phyloP scores from a whole-genome alignment of 37 sponge, comb jelly and placozoan species.

The Cladorhizidae sp. region DNA sequence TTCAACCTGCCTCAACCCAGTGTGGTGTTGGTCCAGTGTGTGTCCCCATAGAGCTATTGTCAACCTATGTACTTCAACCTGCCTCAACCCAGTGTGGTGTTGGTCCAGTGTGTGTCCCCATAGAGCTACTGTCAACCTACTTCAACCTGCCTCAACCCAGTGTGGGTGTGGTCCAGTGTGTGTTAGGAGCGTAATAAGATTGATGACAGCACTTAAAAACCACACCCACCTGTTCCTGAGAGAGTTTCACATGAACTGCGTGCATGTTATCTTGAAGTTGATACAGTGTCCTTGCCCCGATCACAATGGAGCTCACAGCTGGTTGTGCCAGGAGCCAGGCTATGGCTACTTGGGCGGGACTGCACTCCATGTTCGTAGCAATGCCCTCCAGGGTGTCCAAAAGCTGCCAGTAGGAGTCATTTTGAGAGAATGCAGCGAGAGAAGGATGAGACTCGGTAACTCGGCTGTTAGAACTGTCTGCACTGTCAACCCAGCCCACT shows the following conservation, averaged over 20 bases:
- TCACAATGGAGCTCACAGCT: constrained; percentile 75
- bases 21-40: background rate
- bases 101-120: too few species aligned
- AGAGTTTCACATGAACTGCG: constrained; percentile 47
- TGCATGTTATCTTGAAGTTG: constrained; percentile 86
- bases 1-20: background rate
- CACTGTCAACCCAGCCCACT: constrained; percentile 76
- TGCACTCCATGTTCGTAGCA: constrained; percentile 49
- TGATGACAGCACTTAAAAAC: background rate
- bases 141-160: background rate
- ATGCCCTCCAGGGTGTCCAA: constrained; percentile 59
- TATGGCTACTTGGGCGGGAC: constrained; percentile 78
- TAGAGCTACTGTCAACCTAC: background rate
- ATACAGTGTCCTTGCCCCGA: constrained; percentile 72
- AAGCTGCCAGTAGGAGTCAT: constrained; percentile 69
- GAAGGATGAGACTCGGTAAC: constrained; percentile 73
- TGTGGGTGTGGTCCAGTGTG: background rate
- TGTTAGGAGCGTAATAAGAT: background rate
- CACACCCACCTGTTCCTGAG: constrained; percentile 70
- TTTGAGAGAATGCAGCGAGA: constrained; percentile 46
- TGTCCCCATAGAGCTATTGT: background rate
- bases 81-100: background rate
- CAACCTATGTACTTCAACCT: too few species aligned
- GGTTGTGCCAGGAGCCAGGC: constrained; percentile 84
- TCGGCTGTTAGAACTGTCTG: constrained; percentile 29